These are phyloP conservation scores for Sebastes minor DNA, from an alignment of 2,797 vertebrate genomes.

Conservation along the genomic window DNA sequence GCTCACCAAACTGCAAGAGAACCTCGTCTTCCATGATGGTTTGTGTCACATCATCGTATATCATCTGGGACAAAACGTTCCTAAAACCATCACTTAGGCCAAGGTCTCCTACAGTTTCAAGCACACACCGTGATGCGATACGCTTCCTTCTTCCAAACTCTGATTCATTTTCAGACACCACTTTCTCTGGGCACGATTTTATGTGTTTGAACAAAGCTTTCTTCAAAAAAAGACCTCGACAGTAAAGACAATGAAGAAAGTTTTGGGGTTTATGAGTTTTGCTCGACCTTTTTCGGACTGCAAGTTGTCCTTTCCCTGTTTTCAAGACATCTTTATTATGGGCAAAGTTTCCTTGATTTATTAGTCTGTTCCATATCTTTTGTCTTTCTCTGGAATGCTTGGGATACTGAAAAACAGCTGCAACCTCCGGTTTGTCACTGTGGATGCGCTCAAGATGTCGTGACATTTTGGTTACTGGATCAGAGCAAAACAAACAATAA, in stretches of 20 bases:
- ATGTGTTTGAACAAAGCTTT: constrained; percentile 34
- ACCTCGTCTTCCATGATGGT: constrained; percentile 48
- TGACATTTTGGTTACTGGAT: constrained; percentile 35
- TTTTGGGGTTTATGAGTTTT: constrained; percentile 22
- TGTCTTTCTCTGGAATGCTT: constrained; percentile 52
- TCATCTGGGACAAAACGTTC: constrained; percentile 53
- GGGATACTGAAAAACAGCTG: constrained; percentile 58
- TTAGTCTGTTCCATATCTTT: constrained; percentile 57
- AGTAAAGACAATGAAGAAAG: constrained; percentile 67
- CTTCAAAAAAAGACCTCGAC: constrained; percentile 46
- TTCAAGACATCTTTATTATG: constrained; percentile 66
- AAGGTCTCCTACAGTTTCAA: constrained; percentile 28
- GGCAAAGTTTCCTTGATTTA: constrained; percentile 69
- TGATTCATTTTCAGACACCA: background rate
- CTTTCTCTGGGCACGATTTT: constrained; percentile 43
- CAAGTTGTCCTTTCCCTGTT: constrained; percentile 57
- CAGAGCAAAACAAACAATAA: constrained; percentile 67
- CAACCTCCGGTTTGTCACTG: constrained; percentile 62
- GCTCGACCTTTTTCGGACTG: constrained; percentile 20
- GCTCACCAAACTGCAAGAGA: constrained; percentile 64
- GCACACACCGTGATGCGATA: constrained; percentile 22
- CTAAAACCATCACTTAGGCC: constrained; percentile 40
- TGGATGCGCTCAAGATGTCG: constrained; percentile 57
- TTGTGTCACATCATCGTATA: constrained; percentile 56
- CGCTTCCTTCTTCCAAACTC: background rate